Conservation (phyloP, 2,797 vertebrate species). For the Lagothrix lagotricha region DNA sequence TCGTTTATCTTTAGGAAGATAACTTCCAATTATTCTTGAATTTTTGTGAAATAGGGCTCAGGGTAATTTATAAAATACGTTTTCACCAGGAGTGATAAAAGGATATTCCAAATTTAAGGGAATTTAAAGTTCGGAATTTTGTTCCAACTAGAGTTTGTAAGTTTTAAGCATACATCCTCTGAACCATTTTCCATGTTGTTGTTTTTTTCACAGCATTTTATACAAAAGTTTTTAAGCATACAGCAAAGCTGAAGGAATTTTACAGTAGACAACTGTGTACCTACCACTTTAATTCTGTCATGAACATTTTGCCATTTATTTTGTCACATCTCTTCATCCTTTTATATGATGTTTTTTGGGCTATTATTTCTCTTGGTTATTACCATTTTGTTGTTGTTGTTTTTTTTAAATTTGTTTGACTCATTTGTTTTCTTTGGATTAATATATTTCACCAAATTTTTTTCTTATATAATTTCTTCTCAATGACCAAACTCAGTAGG, state of each 20-base stretch:
- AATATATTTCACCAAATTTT: not conserved
- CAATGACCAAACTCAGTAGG: not conserved
- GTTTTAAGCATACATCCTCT: not conserved
- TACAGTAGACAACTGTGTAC: not conserved
- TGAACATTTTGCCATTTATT: not conserved
- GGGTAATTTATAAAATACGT: not conserved
- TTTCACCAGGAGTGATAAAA: not conserved
- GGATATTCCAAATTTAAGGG: not conserved
- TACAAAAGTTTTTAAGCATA: not conserved
- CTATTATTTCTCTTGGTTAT: not conserved
- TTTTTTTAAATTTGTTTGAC: not conserved
- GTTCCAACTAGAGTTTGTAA: not conserved
- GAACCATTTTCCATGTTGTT: not conserved
- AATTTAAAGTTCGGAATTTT: not conserved
- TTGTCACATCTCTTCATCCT: not conserved
- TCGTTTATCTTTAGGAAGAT: not conserved
- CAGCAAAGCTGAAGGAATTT: not conserved
- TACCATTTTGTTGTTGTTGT: not conserved
- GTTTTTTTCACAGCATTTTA: not conserved
- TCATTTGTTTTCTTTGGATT: not conserved
- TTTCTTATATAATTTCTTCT: not conserved
- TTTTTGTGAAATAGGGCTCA: not conserved
- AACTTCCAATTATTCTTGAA: not conserved
- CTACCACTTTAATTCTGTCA: not conserved
- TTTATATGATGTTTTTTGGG: not conserved